Evolutionary conservation across 1,140 invertebrate genomes (phyloP).

Genomic region (Batillaria attramentaria): DNA sequence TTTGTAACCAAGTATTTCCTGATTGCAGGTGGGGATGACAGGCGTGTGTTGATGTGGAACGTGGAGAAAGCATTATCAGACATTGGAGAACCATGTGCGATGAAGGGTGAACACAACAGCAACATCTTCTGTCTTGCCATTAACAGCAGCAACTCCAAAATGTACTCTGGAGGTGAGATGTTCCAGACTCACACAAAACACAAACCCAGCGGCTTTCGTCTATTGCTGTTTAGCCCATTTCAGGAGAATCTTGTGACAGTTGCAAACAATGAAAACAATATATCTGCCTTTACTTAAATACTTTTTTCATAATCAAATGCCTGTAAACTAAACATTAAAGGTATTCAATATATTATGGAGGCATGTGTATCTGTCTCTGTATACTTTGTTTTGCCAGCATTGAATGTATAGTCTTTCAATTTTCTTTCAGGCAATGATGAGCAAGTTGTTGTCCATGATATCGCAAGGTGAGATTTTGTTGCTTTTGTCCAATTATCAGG

Average conservation of each 20-base stretch:
- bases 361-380: too few species aligned
- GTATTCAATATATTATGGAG: too few species aligned
- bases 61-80: conserved; percentile 81
- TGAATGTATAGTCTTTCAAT: not conserved
- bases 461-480: conserved; percentile 78
- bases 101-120: conserved; percentile 89
- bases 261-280: not conserved
- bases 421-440: conserved; percentile 85
- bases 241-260: not conserved
- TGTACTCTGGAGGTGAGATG: conserved; percentile 85
- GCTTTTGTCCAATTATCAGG: not conserved
- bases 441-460: conserved; percentile 90
- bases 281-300: not conserved
- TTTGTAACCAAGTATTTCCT: too few species aligned
- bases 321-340: too few species aligned
- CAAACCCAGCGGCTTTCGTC: too few species aligned
- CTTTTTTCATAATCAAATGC: too few species aligned
- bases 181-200: not conserved
- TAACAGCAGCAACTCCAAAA: conserved; percentile 82
- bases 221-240: not conserved
- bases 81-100: conserved; percentile 72
- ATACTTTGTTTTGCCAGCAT: too few species aligned
- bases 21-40: conserved; percentile 94
- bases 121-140: conserved; percentile 95
- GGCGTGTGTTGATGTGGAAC: conserved; percentile 90